Base-by-base conservation (phyloP, 2,113 vertebrate genomes). In the Saguinus imperator region DNA sequence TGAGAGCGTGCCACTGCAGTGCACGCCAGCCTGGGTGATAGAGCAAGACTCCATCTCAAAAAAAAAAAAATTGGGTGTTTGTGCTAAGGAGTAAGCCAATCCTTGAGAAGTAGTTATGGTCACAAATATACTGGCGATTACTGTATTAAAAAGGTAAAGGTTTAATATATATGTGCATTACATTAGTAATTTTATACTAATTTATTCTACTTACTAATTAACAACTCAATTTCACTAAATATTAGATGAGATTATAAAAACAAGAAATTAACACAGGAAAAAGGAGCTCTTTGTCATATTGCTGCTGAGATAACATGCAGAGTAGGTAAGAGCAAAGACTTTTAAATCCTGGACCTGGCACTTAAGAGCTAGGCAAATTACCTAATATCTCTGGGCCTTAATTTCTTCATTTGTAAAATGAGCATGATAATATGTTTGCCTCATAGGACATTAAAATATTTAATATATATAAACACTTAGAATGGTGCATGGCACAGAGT, bases 351-450 rank as follows among this genome's bases (percentile, higher is more conserved):
- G 29, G 64, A 32, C 32, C 23, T 50, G 16, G 14, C 81, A 94
- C 27, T 76, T 48, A 85, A 21, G 7, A 87, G 73, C 37, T 77
- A 21, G 50, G 52, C n/a, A 92, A 73, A 84, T 89, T n/a, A 76
- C 27, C 27, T 64, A 13, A 86, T 64, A 86, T 89, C 45, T 92
- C 91, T 86, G 10, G 11, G 79, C 14, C 40, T 93, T 89, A 76
- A 88, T 86, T 95, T 95, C 29, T 89, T 94, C 82, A 94, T 72
- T 58, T 92, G 70, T 37, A 82, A 94, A 88, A 86, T 75, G 12
- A 96, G 25, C 35, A 37, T 84, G 61, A 64, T 79, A 90, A 82
- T 48, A 58, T 57, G 43, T 75, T 57, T 70, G 87, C 45, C 16
- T 94, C 48, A 89, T 1, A 92, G n/a, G 55, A n/a, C 40, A 94